Base-by-base conservation (phyloP, 2,113 vertebrate species). In the Phyllopteryx taeniolatus region DNA sequence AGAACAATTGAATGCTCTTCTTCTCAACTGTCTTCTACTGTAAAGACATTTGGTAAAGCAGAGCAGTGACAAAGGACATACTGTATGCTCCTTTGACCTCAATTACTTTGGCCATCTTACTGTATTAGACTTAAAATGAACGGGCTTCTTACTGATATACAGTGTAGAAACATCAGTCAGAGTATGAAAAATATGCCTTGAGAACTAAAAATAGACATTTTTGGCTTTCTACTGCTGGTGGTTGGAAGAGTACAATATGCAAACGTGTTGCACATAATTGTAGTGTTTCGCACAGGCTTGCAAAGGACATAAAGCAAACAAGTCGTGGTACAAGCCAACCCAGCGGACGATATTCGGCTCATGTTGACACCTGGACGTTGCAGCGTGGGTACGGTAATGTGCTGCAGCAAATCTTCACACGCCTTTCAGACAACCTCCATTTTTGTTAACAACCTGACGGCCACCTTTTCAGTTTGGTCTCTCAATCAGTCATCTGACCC, bases 401-500 rank as follows among this genome's bases (percentile, higher is more conserved):
- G 65, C 68, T 22, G 74, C 71, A 27, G 73, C 74, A 76, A 72
- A 83, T 83, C 74, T 81, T 77, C 63, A 13, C 31, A n/a, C 66
- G 53, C 65, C 62, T 77, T 65, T 72, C 35, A 71, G 64, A 83
- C 73, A 81, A 64, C 43, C 70, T 33, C 46, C 79, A 75, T 73
- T 81, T 82, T 81, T 46, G 61, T 74, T 35, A 77, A 82, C 71
- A 81, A 74, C 78, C 14, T 27, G 68, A 76, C 74, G 57, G 54
- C 82, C 83, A 70, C 75, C 74, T 56, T 14, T 65, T 83, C 72
- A 72, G 72, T 86, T 78, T 77, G 75, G 61, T 70, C 62, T 72
- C 14, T 64, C 78, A 66, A 49, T 78, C 70, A 76, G n/a, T 82
- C 76, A 72, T 71, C 47, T 33, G 51, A 67, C 17, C 59, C 61